These are phyloP conservation scores for Ricordea florida DNA, from an alignment of 92 coral and sea anemone species.

Conservation along the genomic window DNA sequence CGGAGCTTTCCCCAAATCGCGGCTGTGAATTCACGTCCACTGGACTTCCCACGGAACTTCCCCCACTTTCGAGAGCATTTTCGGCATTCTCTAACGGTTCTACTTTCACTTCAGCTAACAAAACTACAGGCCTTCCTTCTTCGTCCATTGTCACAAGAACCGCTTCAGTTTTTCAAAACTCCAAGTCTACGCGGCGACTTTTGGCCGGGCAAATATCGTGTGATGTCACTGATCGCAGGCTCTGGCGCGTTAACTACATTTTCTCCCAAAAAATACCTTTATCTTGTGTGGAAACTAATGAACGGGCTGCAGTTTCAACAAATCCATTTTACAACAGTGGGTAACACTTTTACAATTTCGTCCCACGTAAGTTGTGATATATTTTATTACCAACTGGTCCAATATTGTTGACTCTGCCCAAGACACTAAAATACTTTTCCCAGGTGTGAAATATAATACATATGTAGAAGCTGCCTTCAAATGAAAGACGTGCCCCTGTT, in stretches of 20 bases:
- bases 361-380: neutral
- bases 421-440: constrained; percentile 19
- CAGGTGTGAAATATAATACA: constrained; percentile 23
- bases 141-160: constrained; percentile 20
- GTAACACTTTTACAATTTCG: too few species aligned
- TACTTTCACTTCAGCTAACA: constrained; percentile 55
- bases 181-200: constrained; percentile 1
- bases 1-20: constrained; percentile 85
- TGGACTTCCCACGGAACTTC: constrained; percentile 38
- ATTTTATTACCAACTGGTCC: constrained; percentile 36
- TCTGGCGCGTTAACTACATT: neutral
- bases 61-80: constrained; percentile 26
- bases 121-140: constrained; percentile 31
- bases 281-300: too few species aligned
- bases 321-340: too few species aligned
- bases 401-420: constrained; percentile 6
- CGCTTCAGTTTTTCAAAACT: neutral
- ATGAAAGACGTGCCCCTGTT: too few species aligned
- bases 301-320: too few species aligned
- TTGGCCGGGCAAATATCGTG: constrained; percentile 39
- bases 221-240: constrained; percentile 3
- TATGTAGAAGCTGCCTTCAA: constrained; percentile 20
- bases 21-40: constrained; percentile 61
- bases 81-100: constrained; percentile 46
- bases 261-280: too few species aligned